Base-by-base conservation (phyloP, 2,113 vertebrate species). In the Ellobius talpinus region DNA sequence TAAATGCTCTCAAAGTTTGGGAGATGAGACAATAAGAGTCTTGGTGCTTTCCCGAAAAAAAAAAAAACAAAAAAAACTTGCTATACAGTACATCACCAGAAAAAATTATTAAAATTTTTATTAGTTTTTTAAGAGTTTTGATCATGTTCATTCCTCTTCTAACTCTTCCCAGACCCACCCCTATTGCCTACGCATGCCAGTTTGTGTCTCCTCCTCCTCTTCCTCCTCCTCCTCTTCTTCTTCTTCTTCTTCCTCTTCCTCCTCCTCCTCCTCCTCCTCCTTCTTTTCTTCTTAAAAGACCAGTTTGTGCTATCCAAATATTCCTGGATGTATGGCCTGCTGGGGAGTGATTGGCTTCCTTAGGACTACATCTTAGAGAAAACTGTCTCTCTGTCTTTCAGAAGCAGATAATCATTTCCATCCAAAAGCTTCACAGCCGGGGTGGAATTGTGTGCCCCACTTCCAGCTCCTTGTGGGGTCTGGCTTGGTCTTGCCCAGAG, bases 1-100 rank as follows among this genome's bases (percentile, higher is more conserved):
- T 36, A 94, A 84, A n/a, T 74, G n/a, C 77, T 81, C 19, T 26
- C 82, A 50, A 77, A 79, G 21, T 96, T 96, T 90, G 52, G 47
- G 55, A 73, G 36, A 65, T 92, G 42, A 92, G 12, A 78, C 16
- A 24, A 2, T 68, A 31, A 85, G 24, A 63, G 1, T 61, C 10
- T 84, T 65, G 85, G 17, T 45, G 74, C 16, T 82, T 11, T 76
- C 10, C 29, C 81, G 12, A 77, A 92, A 90, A 58, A 58, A 21
- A 58, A 58, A 58, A 58, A 58, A 19, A 47, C 47, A 47, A 47
- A 47, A 47, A 47, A 52, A 47, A 23, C 24, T 84, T 88, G 21
- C 11, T 92, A 42, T 74, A 21, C 19, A 55, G 13, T 4, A 84
- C 31, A 74, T 76, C 24, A 21, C 55, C 6, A 9, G 24, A 29